Conservation (phyloP, 2,888 invertebrate species). For the Chrysodeixis includens region DNA sequence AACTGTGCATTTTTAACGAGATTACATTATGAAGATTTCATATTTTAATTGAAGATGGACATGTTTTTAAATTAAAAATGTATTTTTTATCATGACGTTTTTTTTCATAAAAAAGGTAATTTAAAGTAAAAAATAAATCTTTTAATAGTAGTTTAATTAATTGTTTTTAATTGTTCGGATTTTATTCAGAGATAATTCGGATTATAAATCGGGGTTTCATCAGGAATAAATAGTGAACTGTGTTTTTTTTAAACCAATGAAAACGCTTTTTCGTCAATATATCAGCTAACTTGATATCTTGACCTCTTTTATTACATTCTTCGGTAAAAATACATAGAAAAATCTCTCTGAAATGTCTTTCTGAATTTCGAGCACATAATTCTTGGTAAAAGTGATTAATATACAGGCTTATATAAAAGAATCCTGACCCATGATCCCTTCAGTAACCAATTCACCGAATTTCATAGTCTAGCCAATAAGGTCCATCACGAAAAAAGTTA, state of each 20-base stretch:
- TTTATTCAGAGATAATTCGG: too few species aligned
- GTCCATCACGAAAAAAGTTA: conserved; percentile 14
- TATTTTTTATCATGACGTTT: too few species aligned
- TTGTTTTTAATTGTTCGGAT: too few species aligned
- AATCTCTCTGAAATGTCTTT: conserved; percentile 9
- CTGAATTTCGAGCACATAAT: conserved; percentile 8
- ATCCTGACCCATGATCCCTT: conserved; percentile 16
- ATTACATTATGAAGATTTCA: conserved; percentile 24
- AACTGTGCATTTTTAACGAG: conserved; percentile 47
- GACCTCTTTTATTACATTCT: not conserved
- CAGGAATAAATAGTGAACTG: too few species aligned
- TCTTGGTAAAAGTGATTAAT: conserved; percentile 6
- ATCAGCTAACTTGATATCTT: too few species aligned
- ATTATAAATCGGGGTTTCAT: too few species aligned
- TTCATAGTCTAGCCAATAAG: conserved; percentile 21
- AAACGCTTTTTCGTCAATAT: too few species aligned
- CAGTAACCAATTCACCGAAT: conserved; percentile 21
- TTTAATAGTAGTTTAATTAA: too few species aligned
- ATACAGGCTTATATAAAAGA: conserved; percentile 12
- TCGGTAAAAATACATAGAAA: conserved; percentile 8
- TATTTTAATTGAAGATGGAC: conserved; percentile 18
- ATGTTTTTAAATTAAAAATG: conserved; percentile 8
- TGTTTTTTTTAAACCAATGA: too few species aligned
- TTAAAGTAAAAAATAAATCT: too few species aligned
- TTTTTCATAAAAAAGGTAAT: too few species aligned